A percentile compares a stretch with the other conserved stretches of the same genome.
Conservation (phyloP, 2,888 invertebrate species). For the Griposia aprilina region DNA sequence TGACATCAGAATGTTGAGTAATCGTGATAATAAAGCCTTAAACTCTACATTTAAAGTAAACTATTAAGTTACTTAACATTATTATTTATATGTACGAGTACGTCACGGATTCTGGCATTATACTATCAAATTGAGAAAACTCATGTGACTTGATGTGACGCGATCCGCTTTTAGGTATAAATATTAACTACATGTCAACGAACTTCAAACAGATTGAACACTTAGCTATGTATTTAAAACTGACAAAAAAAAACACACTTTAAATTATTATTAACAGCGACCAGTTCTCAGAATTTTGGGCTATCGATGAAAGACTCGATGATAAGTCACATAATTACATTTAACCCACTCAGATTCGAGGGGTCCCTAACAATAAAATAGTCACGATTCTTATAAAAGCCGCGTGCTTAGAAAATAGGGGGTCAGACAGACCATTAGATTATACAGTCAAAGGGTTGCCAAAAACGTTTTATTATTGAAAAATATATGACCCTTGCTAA, state of each 20-base stretch:
- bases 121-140: slow-evolving; percentile 78
- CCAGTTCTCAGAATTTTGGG: slow-evolving; percentile 47
- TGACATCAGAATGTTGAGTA: slow-evolving; percentile 51
- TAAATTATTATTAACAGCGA: slow-evolving; percentile 29
- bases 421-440: slow-evolving; percentile 77
- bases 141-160: slow-evolving; percentile 74
- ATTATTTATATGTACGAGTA: slow-evolving; percentile 17
- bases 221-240: slow-evolving; percentile 43
- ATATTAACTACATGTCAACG: slow-evolving; percentile 76
- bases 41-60: slow-evolving; percentile 42
- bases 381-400: slow-evolving; percentile 71
- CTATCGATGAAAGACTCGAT: slow-evolving; percentile 54
- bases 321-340: slow-evolving; percentile 58
- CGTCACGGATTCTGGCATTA: slow-evolving; percentile 68
- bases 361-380: slow-evolving; percentile 74
- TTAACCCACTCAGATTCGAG: slow-evolving; percentile 62
- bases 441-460: slow-evolving; percentile 86
- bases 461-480: slow-evolving; percentile 83
- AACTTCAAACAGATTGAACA: slow-evolving; percentile 70
- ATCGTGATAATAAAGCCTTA: slow-evolving; percentile 28
- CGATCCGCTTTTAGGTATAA: slow-evolving; percentile 66
- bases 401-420: slow-evolving; percentile 79
- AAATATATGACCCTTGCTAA: slow-evolving; percentile 79
- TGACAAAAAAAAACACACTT: slow-evolving; percentile 49
- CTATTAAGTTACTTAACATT: slow-evolving; percentile 42